Conservation (phyloP, 1,140 invertebrate species). For the Amphibalanus amphitrite region DNA sequence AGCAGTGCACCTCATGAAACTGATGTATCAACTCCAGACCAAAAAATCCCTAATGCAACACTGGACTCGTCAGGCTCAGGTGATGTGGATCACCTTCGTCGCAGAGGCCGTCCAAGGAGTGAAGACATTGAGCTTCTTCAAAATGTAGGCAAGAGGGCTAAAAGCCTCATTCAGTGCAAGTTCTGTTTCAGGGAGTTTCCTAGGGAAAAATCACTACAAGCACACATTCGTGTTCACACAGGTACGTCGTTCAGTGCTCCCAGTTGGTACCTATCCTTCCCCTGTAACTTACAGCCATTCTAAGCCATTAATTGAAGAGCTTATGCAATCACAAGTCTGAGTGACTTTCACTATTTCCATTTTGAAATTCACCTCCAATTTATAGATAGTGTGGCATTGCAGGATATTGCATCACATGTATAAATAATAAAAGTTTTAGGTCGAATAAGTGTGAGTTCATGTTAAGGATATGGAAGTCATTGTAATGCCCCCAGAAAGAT, state of each 20-base stretch:
- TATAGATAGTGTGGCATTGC: no score
- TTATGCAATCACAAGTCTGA: no score
- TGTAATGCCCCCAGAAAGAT: no score
- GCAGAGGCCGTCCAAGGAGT: neutral
- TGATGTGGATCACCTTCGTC: neutral
- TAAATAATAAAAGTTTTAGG: no score
- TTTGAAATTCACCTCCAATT: no score
- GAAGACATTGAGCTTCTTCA: neutral
- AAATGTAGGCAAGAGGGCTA: neutral
- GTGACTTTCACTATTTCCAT: no score
- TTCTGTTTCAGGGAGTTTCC: slow-evolving; percentile 60
- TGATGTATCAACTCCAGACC: neutral
- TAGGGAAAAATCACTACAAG: slow-evolving; percentile 58
- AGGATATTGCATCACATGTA: no score
- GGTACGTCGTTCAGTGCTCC: slow-evolving; percentile 38
- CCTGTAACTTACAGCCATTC: no score
- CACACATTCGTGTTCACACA: slow-evolving; percentile 62
- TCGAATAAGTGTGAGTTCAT: no score
- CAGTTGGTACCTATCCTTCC: no score
- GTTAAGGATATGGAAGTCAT: no score
- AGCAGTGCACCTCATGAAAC: neutral
- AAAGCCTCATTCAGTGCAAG: slow-evolving; percentile 50
- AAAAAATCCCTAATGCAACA: neutral
- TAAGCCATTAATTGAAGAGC: no score
- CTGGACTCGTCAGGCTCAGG: neutral